A percentile compares a stretch with the other conserved stretches of the same genome.
Evolutionary conservation across 2,797 vertebrate genomes (phyloP).

Genomic region (Sus cebifrons): DNA sequence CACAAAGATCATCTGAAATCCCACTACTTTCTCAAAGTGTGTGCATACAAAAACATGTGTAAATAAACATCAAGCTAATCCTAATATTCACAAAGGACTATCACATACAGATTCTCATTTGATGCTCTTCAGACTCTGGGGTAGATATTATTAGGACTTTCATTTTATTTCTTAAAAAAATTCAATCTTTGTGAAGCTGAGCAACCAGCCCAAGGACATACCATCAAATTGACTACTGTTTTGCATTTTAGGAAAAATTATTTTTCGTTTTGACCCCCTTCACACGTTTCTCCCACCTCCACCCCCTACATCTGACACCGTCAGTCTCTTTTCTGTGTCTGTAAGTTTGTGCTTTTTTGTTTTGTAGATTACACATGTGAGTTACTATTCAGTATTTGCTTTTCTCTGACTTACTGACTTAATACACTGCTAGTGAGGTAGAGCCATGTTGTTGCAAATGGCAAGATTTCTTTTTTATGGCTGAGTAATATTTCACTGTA

Average conservation of each 20-base stretch:
- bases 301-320: background rate
- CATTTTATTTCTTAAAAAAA: background rate
- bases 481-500: too few relatives aligned
- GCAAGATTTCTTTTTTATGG: background rate
- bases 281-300: background rate
- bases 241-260: background rate
- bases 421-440: background rate
- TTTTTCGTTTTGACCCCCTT: background rate
- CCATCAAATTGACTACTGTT: background rate
- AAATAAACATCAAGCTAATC: background rate
- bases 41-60: background rate
- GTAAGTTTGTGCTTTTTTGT: background rate
- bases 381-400: background rate
- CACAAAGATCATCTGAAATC: constrained; percentile 21
- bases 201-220: background rate
- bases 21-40: background rate
- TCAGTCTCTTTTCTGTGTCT: background rate
- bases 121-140: background rate
- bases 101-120: background rate
- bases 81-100: constrained; percentile 9
- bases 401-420: background rate
- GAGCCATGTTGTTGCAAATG: background rate
- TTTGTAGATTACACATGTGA: background rate
- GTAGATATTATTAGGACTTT: constrained; percentile 21
- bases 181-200: background rate